Evolutionary conservation across 2,113 vertebrate genomes (phyloP), one percentile per base, ranked within the genome.

Genomic region (Ursus arctos): DNA sequence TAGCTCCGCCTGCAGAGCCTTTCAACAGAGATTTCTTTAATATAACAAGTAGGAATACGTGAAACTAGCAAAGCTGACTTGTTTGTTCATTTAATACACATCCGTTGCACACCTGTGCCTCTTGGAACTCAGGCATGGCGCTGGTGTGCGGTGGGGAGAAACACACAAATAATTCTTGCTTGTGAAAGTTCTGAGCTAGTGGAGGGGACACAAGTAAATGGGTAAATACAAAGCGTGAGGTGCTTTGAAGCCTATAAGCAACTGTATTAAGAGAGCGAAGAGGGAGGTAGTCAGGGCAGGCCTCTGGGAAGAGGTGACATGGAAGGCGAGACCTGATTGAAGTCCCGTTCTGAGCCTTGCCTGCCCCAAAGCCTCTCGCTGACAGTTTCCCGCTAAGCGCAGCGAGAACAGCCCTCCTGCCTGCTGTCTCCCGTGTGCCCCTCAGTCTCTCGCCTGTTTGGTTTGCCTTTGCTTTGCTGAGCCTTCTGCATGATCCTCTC

Each of bases 261-360:
- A 2, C 7, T 6, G 9, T 43, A 6, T 2, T 22, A 26, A 57
- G 26, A 40, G 36, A 69, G 15, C 0, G 13, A 61, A 43, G 7
- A 21, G 8, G 69, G 16, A 10, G 57, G 1, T 31, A 26, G n/a
- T 55, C 53, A 65, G 36, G 22, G 40, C 16, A 16, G 53, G 22
- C 33, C 21, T 81, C 61, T 12, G 31, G 40, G 28, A 92, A 22
- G 53, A 49, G 43, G 67, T 24, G 19, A 33, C 49, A 1, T 6
- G 7, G 24, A 72, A 83, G 84, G 4, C 0, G 6, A 26, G 49
- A 63, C 8, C 28, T 71, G 47, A 26, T 76, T 57, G 21, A 10
- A 31, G 9, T 26, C 19, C 22, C 0, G 0, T 0, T 14, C 15
- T 40, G 40, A 21, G 21, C 36, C 7, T 0, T 28, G n/a, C 36